Evolutionary conservation across 2,888 invertebrate genomes (phyloP).

Genomic region (Cacoxenus indagator): DNA sequence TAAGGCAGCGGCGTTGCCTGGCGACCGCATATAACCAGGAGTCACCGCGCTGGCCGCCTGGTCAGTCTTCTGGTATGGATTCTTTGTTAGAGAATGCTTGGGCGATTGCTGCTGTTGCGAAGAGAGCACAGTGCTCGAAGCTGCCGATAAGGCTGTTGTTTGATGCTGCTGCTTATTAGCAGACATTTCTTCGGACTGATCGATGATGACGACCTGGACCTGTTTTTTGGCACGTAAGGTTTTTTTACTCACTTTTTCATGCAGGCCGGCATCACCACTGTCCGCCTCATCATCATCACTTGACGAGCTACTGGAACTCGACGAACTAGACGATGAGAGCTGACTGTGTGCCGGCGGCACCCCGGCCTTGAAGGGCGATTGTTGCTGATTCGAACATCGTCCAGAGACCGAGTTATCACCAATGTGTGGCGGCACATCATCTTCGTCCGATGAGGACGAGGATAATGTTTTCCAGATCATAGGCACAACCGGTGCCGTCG

Average conservation of each 20-base stretch:
- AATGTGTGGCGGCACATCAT: slow-evolving; percentile 37
- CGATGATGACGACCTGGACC: slow-evolving; percentile 81
- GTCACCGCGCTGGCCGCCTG: slow-evolving; percentile 33
- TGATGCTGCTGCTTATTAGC: slow-evolving; percentile 62
- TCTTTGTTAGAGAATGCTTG: slow-evolving; percentile 50
- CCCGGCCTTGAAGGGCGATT: slow-evolving; percentile 49
- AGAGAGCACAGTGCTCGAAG: slow-evolving; percentile 48
- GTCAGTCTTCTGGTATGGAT: slow-evolving; percentile 35
- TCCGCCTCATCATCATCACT: slow-evolving; percentile 55
- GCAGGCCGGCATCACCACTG: slow-evolving; percentile 54
- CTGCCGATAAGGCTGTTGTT: slow-evolving; percentile 49
- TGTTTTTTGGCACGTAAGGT: slow-evolving; percentile 80
- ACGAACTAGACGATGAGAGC: slow-evolving; percentile 41
- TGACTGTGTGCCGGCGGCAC: slow-evolving; percentile 28
- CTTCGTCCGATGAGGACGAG: slow-evolving; percentile 49
- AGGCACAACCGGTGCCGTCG: slow-evolving; percentile 8
- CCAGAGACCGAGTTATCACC: slow-evolving; percentile 18
- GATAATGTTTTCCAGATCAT: slow-evolving; percentile 35
- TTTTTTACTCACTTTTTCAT: slow-evolving; percentile 44
- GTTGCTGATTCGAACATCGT: slow-evolving; percentile 40
- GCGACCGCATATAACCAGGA: slow-evolving; percentile 48
- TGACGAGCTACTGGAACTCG: slow-evolving; percentile 35
- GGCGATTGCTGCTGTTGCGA: slow-evolving; percentile 48
- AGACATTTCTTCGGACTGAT: slow-evolving; percentile 73
- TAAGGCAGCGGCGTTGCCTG: slow-evolving; percentile 40